phyloP scores from a whole-genome alignment of 2,797 vertebrate species.

The Sebastes oblongus region DNA sequence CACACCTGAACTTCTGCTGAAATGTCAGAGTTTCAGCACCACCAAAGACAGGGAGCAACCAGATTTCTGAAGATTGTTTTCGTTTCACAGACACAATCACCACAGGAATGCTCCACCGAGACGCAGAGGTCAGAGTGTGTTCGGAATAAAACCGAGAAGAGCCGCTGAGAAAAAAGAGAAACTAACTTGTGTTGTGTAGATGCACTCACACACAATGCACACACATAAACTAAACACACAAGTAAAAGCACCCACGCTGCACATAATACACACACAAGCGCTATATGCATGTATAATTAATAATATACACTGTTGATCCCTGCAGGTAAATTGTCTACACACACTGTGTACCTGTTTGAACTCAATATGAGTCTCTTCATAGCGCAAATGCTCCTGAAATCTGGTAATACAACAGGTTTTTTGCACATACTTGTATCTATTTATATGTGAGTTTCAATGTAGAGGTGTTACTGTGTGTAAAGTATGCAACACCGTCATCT shows the following conservation, averaged over 20 bases:
- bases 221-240: background rate
- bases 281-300: background rate
- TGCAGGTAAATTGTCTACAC: background rate
- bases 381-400: background rate
- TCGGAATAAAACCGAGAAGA: conserved; percentile 31
- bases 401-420: background rate
- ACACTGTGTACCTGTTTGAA: background rate
- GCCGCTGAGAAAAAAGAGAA: conserved; percentile 8
- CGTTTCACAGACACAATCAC: conserved; percentile 51
- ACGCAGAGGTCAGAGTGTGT: conserved; percentile 44
- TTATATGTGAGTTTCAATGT: background rate
- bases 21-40: conserved; percentile 35
- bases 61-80: conserved; percentile 56
- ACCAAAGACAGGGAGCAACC: conserved; percentile 17
- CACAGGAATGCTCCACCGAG: conserved; percentile 54
- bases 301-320: background rate
- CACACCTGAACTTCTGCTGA: conserved; percentile 41
- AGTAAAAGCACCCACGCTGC: background rate
- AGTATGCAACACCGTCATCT: conserved; percentile 46
- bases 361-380: background rate
- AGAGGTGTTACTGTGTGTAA: background rate
- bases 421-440: background rate
- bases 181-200: background rate
- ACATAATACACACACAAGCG: background rate
- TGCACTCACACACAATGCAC: background rate